phyloP scores from a whole-genome alignment of 1,140 invertebrate species.

The Batillaria attramentaria region DNA sequence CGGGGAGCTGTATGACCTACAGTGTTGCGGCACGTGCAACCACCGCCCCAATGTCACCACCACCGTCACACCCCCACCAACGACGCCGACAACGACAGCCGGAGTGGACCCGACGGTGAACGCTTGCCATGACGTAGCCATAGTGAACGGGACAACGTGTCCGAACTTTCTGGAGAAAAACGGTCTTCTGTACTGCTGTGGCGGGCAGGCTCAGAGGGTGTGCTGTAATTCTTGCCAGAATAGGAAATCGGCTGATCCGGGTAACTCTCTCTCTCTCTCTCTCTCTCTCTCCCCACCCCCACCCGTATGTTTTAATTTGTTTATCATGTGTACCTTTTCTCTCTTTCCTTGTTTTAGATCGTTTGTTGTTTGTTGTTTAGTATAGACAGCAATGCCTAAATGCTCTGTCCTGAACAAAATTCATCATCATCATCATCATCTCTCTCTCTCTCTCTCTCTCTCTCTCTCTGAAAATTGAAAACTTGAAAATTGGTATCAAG shows the following conservation, averaged over 20 bases:
- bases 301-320: background rate
- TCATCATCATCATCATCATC: background rate
- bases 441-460: background rate
- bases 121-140: background rate
- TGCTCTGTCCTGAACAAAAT: too few species aligned
- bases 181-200: background rate
- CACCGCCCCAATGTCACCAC: background rate
- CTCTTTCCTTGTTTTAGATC: background rate
- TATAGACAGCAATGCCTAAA: too few species aligned
- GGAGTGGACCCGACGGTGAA: background rate
- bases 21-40: conserved; percentile 38
- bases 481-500: background rate
- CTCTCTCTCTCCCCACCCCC: conserved; percentile 4
- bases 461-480: too few species aligned
- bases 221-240: conserved; percentile 8
- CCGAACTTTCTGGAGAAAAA: background rate
- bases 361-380: background rate
- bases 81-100: background rate
- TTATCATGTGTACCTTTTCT: too few species aligned
- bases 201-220: background rate
- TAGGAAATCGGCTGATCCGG: background rate
- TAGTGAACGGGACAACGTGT: conserved; percentile 18
- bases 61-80: background rate
- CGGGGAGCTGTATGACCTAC: conserved; percentile 23
- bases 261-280: conserved; percentile 25